Evolutionary conservation across 2,888 invertebrate genomes (phyloP).

Genomic region (Spatulosminthurus flaviceps): DNA sequence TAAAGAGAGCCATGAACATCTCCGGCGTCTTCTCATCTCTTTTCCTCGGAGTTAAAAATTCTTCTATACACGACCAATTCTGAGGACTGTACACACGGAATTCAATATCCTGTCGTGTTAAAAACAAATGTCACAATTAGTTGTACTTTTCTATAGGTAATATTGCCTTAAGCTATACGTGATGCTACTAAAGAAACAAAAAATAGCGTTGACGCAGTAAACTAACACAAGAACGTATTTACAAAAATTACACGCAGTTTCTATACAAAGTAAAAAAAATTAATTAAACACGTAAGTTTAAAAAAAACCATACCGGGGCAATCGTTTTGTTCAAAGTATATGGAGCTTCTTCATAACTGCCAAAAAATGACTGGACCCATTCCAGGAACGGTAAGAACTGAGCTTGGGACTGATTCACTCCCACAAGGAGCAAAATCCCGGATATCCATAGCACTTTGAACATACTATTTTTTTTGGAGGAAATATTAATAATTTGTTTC

Average conservation of each 20-base stretch:
- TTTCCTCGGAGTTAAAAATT: constrained; percentile 51
- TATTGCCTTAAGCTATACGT: no score
- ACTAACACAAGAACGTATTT: no score
- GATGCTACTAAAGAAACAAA: no score
- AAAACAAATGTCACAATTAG: neutral
- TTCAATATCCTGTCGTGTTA: constrained; percentile 55
- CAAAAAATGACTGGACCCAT: constrained; percentile 62
- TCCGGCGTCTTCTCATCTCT: constrained; percentile 57
- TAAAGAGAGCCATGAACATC: constrained; percentile 58
- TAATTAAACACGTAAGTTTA: no score
- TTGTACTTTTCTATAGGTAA: neutral
- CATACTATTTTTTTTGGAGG: neutral
- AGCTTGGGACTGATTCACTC: constrained; percentile 44
- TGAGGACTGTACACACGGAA: constrained; percentile 56
- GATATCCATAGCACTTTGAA: constrained; percentile 6
- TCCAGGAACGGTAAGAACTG: constrained; percentile 61
- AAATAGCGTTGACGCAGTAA: no score
- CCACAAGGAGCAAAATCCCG: constrained; percentile 47
- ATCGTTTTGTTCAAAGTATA: constrained; percentile 52
- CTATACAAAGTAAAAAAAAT: neutral
- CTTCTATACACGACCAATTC: constrained; percentile 61
- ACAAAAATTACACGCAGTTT: neutral
- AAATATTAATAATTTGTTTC: neutral
- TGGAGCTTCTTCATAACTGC: constrained; percentile 58
- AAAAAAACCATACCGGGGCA: constrained; percentile 48